Conservation (phyloP, 37 sponge, comb jelly and placozoan species). For the Lycopodina hypogea region DNA sequence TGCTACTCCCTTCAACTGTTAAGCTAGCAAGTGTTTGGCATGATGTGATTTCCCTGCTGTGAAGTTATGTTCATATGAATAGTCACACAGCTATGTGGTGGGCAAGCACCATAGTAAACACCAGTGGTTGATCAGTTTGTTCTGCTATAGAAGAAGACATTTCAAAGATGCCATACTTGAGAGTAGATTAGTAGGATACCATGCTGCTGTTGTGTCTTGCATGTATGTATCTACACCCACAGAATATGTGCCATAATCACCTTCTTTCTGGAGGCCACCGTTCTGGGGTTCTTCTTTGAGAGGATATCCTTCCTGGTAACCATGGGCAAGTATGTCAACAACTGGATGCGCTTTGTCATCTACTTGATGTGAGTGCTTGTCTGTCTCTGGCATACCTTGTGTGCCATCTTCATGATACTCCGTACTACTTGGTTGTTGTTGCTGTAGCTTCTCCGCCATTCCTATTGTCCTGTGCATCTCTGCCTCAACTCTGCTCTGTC, state of each 20-base stretch:
- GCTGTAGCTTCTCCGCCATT: conserved; percentile 33
- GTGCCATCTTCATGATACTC: background rate
- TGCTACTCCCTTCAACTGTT: too few relatives aligned
- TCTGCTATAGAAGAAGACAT: too few relatives aligned
- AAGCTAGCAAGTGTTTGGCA: too few relatives aligned
- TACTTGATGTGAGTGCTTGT: conserved; percentile 51
- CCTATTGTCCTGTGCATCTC: conserved; percentile 56
- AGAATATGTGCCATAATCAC: conserved; percentile 56
- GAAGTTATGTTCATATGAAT: background rate
- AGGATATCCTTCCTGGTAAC: conserved; percentile 39
- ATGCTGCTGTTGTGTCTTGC: too few relatives aligned
- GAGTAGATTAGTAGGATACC: too few relatives aligned
- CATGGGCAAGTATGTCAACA: conserved; percentile 48
- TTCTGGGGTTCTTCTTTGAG: conserved; percentile 53
- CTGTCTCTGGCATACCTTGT: background rate
- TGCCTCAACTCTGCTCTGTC: conserved; percentile 50
- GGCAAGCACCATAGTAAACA: too few relatives aligned
- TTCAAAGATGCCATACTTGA: too few relatives aligned
- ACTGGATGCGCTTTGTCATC: conserved; percentile 53
- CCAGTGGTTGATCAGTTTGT: too few relatives aligned
- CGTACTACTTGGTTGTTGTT: background rate
- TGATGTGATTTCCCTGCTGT: too few relatives aligned
- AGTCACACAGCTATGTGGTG: too few relatives aligned
- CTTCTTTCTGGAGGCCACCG: conserved; percentile 68
- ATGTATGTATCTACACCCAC: background rate